Base-by-base conservation (phyloP, 2,888 invertebrate genomes). In the Drosophila tripunctata region DNA sequence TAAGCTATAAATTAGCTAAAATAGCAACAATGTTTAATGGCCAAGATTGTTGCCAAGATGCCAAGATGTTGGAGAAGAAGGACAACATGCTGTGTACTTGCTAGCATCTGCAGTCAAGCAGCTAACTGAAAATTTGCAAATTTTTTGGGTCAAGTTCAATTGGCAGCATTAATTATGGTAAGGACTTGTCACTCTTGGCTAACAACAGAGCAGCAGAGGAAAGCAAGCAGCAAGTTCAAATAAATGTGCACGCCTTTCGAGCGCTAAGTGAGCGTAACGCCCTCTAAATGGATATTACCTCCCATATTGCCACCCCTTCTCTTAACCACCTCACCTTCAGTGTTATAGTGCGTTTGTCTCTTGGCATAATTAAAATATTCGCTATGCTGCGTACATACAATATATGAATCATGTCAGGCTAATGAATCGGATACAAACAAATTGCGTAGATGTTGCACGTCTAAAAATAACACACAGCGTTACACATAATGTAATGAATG, bases 101-200 rank as follows among this genome's bases (percentile, higher is more conserved):
- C 61, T 74, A 41, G 56, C 64, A 67, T 58, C 61, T 56, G 67
- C 70, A 51, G 14, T 22, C 56, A 58, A 51, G 58, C 54, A 64
- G 54, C 51, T 63, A 60, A 61, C 60, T 62, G 22, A 47, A 58
- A 36, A 19, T 31, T 48, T 48, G 21, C 14, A 44, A 10, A 51
- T 43, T 75, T 27, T 81, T 82, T 82, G 72, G 87, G 81, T 87
- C 81, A 87, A 82, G 81, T 85, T 87, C 75, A 82, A 82, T 63
- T 79, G 85, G 85, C 60, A 57, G 54, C 61, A 82, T 87, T 82
- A 82, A 85, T 87, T 79, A 67, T 69, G 30, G 14, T n/a, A 80
- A 78, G 87, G 85, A 87, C 87, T 81, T 87, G 81, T 65, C 87
- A 65, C 50, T 45, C 27, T 36, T 48, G 60, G 57, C 52, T 41